phyloP scores from a whole-genome alignment of 1,140 invertebrate genomes.

The Berghia stephanieae region DNA sequence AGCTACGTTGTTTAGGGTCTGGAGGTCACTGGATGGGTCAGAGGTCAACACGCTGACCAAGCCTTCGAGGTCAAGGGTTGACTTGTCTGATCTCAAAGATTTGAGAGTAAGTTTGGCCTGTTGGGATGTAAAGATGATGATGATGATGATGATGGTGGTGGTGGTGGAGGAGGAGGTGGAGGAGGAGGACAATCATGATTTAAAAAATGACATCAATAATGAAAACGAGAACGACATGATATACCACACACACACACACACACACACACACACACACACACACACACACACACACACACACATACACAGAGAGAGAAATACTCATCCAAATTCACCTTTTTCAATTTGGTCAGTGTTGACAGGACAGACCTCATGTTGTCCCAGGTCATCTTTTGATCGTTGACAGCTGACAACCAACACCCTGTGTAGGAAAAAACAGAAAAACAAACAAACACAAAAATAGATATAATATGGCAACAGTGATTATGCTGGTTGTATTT shows the following conservation, averaged over 20 bases:
- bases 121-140: neutral
- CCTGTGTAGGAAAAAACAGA: neutral
- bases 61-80: constrained; percentile 15
- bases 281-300: constrained; percentile 22
- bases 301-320: neutral
- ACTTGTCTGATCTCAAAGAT: constrained; percentile 10
- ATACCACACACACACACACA: constrained; percentile 14
- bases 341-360: constrained; percentile 21
- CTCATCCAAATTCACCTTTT: constrained; percentile 35
- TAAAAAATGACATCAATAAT: no score
- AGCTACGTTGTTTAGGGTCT: neutral
- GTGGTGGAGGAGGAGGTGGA: no score
- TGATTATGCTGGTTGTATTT: no score
- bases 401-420: constrained; percentile 43
- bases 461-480: no score
- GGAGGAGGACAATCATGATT: no score
- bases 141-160: neutral
- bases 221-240: neutral
- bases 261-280: constrained; percentile 20
- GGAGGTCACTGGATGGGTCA: neutral
- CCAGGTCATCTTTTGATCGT: constrained; percentile 51
- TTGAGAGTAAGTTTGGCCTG: constrained; percentile 26
- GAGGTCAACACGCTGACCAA: constrained; percentile 26
- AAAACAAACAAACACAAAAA: constrained; percentile 5
- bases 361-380: constrained; percentile 49